A percentile compares a stretch with the other conserved stretches of the same genome.
phyloP scores from a whole-genome alignment of 2,113 vertebrate genomes.

The Conger conger region DNA sequence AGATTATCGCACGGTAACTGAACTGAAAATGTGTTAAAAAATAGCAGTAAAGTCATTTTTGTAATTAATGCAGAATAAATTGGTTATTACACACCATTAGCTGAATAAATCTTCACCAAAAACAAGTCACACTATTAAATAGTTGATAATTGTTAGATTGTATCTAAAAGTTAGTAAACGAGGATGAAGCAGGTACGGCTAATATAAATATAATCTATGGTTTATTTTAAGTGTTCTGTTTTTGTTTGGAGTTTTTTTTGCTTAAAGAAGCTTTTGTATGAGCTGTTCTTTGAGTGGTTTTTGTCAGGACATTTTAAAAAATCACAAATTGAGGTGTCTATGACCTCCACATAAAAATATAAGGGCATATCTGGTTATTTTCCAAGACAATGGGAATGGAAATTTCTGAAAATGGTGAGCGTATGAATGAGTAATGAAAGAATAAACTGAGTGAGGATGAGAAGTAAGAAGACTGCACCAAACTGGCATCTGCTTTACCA shows the following conservation, averaged over 20 bases:
- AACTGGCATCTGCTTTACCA: conserved; percentile 85
- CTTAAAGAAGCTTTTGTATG: not conserved
- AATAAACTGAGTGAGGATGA: not conserved
- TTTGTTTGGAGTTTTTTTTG: not conserved
- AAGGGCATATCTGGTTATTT: conserved; percentile 14
- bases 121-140: not conserved
- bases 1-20: too few relatives aligned
- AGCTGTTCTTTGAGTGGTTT: too few relatives aligned
- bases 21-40: too few relatives aligned
- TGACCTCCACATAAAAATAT: not conserved
- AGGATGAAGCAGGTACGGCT: not conserved
- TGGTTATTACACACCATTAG: too few relatives aligned
- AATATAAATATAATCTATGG: not conserved
- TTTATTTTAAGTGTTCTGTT: not conserved
- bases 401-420: not conserved
- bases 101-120: too few relatives aligned
- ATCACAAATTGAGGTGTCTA: not conserved
- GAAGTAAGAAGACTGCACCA: conserved; percentile 70
- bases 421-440: not conserved
- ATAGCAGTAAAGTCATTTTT: too few relatives aligned
- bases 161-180: not conserved
- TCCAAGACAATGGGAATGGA: conserved; percentile 10
- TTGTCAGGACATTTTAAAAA: not conserved
- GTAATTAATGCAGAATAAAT: too few relatives aligned
- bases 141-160: not conserved